Conservation (phyloP, 2,797 vertebrate species). For the Microctenopoma stevenorrisi region DNA sequence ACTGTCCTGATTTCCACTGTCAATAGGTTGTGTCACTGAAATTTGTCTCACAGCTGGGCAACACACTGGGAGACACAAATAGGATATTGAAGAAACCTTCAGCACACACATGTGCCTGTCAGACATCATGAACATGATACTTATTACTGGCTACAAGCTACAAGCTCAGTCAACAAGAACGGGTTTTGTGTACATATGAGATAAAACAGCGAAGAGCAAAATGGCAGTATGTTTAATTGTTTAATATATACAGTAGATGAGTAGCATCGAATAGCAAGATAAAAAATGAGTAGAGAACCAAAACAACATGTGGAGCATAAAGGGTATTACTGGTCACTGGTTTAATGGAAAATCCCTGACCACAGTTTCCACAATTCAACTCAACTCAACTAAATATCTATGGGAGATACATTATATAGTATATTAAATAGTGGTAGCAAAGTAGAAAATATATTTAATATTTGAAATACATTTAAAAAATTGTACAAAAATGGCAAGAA, state of each 20-base stretch:
- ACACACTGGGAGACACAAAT: slow-evolving; percentile 19
- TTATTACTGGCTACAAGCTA: not conserved
- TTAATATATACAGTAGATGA: slow-evolving; percentile 1
- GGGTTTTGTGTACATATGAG: not conserved
- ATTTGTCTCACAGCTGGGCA: slow-evolving; percentile 41
- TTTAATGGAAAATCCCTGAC: not conserved
- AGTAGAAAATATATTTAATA: too few species aligned
- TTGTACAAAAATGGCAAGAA: too few species aligned
- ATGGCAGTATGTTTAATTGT: not conserved
- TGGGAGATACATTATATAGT: too few species aligned
- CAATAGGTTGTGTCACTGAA: slow-evolving; percentile 15
- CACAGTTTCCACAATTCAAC: not conserved
- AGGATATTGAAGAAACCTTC: slow-evolving; percentile 8
- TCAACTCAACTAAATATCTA: too few species aligned
- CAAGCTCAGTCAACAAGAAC: slow-evolving; percentile 12
- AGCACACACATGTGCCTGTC: slow-evolving; percentile 21
- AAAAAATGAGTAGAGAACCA: not conserved
- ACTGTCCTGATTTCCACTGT: slow-evolving; percentile 16
- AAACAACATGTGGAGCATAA: slow-evolving; percentile 1
- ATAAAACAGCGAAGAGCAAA: not conserved
- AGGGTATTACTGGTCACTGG: not conserved
- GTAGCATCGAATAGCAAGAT: not conserved
- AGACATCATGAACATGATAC: slow-evolving; percentile 32
- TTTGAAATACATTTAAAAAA: too few species aligned
- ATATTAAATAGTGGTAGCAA: not conserved